These are phyloP conservation scores for Burhinus bistriatus DNA, from an alignment of 2,113 vertebrate species.

Conservation along the genomic window DNA sequence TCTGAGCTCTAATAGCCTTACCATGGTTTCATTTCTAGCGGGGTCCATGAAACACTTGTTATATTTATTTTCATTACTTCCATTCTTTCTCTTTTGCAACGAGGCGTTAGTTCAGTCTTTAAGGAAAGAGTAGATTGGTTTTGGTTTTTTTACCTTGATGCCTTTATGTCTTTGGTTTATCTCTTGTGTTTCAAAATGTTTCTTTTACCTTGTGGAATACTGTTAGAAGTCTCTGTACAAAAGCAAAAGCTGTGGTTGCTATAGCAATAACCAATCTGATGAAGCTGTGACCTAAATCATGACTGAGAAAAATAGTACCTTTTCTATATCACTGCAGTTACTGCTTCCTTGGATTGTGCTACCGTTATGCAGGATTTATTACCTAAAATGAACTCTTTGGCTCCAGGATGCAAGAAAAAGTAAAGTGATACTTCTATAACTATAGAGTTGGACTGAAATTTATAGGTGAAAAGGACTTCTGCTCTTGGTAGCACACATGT, in stretches of 20 bases:
- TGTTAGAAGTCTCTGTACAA: slow-evolving; percentile 71
- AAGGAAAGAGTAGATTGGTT: not conserved
- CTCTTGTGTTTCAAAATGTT: slow-evolving; percentile 36
- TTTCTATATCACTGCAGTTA: slow-evolving; percentile 49
- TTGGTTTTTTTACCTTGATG: not conserved
- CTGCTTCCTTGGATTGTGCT: slow-evolving; percentile 37
- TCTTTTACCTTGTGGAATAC: slow-evolving; percentile 75
- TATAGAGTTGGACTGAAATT: not conserved
- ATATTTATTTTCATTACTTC: not conserved
- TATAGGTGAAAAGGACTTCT: not conserved
- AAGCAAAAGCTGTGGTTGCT: slow-evolving; percentile 81
- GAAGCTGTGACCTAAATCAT: slow-evolving; percentile 80
- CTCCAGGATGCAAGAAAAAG: slow-evolving; percentile 8
- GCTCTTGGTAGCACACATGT: not conserved
- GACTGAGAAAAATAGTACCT: slow-evolving; percentile 75
- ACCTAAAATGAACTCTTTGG: slow-evolving; percentile 66
- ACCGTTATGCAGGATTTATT: not conserved
- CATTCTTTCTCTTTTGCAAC: not conserved
- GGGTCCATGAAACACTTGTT: not conserved
- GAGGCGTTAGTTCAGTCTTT: not conserved
- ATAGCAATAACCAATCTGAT: slow-evolving; percentile 85
- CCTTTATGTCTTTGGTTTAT: slow-evolving; percentile 21
- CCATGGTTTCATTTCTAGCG: not conserved
- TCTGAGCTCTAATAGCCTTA: not conserved
- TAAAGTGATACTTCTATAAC: not conserved